phyloP scores from a whole-genome alignment of 2,888 invertebrate species.

The Trichacis sp. region DNA sequence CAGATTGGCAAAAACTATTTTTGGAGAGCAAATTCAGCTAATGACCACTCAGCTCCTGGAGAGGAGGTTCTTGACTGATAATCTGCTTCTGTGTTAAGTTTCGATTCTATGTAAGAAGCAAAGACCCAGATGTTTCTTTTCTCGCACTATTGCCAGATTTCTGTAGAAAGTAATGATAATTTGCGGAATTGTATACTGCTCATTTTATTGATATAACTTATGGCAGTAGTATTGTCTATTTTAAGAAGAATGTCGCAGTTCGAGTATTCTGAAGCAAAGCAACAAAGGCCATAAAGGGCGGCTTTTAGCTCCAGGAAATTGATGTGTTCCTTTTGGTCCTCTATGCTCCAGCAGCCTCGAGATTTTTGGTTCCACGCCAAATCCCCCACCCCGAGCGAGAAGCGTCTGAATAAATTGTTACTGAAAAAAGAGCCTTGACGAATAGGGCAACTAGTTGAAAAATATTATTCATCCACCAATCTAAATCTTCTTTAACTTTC shows the following conservation, averaged over 20 bases:
- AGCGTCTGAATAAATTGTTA: slow-evolving; percentile 38
- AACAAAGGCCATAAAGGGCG: slow-evolving; percentile 20
- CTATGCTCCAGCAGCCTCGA: slow-evolving; percentile 18
- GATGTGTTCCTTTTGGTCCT: slow-evolving; percentile 19
- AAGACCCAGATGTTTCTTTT: slow-evolving; percentile 13
- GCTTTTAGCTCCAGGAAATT: slow-evolving; percentile 23
- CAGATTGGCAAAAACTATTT: slow-evolving; percentile 36
- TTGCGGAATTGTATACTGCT: slow-evolving; percentile 18
- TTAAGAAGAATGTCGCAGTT: slow-evolving; percentile 21
- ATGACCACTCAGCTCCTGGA: slow-evolving; percentile 26
- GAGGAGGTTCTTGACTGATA: slow-evolving; percentile 14
- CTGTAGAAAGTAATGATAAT: slow-evolving; percentile 9
- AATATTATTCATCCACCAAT: slow-evolving; percentile 33
- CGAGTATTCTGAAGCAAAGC: slow-evolving; percentile 16
- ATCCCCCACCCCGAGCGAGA: slow-evolving; percentile 41
- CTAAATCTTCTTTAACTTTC: slow-evolving; percentile 11
- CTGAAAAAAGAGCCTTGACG: slow-evolving; percentile 4
- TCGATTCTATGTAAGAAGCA: slow-evolving; percentile 17
- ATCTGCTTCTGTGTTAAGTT: slow-evolving; percentile 17
- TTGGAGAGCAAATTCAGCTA: slow-evolving; percentile 25
- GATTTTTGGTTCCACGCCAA: background rate
- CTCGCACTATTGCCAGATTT: slow-evolving; percentile 30
- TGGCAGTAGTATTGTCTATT: slow-evolving; percentile 24
- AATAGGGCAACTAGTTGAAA: slow-evolving; percentile 12
- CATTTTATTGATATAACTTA: slow-evolving; percentile 24